These are phyloP conservation scores for Otolemur garnettii DNA, from an alignment of 2,113 vertebrate species.

Conservation along the genomic window DNA sequence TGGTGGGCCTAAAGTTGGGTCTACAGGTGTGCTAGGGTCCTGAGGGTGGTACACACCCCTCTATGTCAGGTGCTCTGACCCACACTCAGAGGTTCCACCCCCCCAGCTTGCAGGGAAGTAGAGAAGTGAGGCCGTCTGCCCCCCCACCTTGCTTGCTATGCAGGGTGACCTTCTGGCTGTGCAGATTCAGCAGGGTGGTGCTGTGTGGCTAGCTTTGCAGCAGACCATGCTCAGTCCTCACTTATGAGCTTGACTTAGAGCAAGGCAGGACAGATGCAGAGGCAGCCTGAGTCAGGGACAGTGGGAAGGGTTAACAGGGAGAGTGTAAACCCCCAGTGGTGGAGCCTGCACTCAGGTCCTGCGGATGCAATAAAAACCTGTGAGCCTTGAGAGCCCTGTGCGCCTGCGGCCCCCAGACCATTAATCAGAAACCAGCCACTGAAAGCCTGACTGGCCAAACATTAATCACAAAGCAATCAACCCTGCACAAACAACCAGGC, in stretches of 20 bases:
- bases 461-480: slow-evolving; percentile 83
- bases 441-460: slow-evolving; percentile 77
- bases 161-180: rapidly evolving
- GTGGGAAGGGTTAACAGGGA: slow-evolving; percentile 66
- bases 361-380: slow-evolving; percentile 78
- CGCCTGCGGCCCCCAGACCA: slow-evolving; percentile 67
- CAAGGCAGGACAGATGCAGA: too few relatives aligned
- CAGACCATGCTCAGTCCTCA: rapidly evolving
- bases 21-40: rapidly evolving
- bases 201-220: rapidly evolving
- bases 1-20: not conserved
- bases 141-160: rapidly evolving
- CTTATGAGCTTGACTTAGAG: not conserved
- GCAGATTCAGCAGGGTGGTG: rapidly evolving
- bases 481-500: not conserved
- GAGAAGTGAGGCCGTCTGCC: not conserved
- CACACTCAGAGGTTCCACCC: rapidly evolving
- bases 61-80: rapidly evolving
- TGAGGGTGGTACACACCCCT: rapidly evolving
- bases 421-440: slow-evolving; percentile 83
- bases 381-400: slow-evolving; percentile 69
- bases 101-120: not conserved
- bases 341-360: slow-evolving; percentile 74
- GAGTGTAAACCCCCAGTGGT: slow-evolving; percentile 57
- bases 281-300: not conserved